Evolutionary conservation across 2,113 vertebrate species (phyloP), one percentile per base, ranked within the genome.

Genomic region (Trichechus manatus): DNA sequence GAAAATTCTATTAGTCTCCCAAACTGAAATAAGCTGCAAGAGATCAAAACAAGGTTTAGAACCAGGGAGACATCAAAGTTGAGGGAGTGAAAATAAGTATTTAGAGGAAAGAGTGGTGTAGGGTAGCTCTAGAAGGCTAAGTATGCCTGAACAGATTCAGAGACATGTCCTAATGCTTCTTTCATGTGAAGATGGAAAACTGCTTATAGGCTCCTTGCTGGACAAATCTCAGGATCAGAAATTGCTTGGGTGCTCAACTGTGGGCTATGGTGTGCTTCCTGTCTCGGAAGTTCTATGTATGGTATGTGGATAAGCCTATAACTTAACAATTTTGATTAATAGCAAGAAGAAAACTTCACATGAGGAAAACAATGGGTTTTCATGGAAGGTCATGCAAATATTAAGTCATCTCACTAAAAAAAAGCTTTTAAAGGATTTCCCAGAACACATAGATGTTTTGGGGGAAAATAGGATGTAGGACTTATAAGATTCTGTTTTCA

Each of bases 361-460:
- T 86, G 47, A 94, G 56, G 42, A 64, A 91, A 95, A 82, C 27
- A 83, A 42, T 70, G 39, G 1, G 11, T 89, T 93, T 94, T 83
- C 20, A 36, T 19, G 42, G 17, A 93, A 96, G 80, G 7, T n/a
- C 56, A 86, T 31, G 33, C 2, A 85, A 77, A 14, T 23, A 33
- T 82, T 92, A 39, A 6, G 7, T 56, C 56, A 29, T 42, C 0
- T 36, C 25, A 36, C 42, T 23, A 25, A 42, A 83, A 81, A 36
- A 14, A 42, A 63, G 9, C 7, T 77, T 96, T 88, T 17, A 33
- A 66, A 93, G 3, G 27, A 5, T 10, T 86, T 96, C 47, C 7
- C 22, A 89, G 47, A 94, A 87, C 19, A 13, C 31, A 72, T 23
- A 61, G 59, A 91, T 44, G 1, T 33, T 33, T 72, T 33, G 17